phyloP scores from a whole-genome alignment of 1,140 invertebrate species.

The Maconellicoccus hirsutus region DNA sequence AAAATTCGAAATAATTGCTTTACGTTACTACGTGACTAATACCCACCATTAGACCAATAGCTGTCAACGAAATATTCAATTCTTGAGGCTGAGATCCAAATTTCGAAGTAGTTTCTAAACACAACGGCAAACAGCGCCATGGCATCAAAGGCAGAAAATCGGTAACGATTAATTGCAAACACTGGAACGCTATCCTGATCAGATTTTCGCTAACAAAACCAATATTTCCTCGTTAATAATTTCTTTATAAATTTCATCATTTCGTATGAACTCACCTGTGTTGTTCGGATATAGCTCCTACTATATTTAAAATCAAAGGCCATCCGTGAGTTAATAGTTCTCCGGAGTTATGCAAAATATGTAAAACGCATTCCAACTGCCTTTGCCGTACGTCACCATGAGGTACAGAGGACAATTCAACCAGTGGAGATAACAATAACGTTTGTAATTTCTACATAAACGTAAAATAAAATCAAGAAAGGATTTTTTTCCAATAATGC shows the following conservation, averaged over 20 bases:
- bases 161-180: constrained; percentile 90
- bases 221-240: not conserved
- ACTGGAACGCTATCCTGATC: constrained; percentile 88
- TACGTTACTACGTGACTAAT: not conserved
- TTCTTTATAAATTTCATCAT: not conserved
- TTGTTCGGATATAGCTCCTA: constrained; percentile 83
- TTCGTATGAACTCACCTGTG: constrained; percentile 52
- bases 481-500: too few species aligned
- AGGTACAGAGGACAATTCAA: constrained; percentile 74
- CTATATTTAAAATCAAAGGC: constrained; percentile 86
- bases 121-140: constrained; percentile 72
- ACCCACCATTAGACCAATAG: constrained; percentile 85
- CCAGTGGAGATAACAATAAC: constrained; percentile 73
- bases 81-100: constrained; percentile 95
- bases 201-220: constrained; percentile 60
- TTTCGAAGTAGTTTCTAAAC: constrained; percentile 87
- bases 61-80: constrained; percentile 95
- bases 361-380: constrained; percentile 87
- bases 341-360: constrained; percentile 83
- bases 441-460: constrained; percentile 62
- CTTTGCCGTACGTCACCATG: constrained; percentile 88
- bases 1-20: not conserved
- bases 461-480: constrained; percentile 15
- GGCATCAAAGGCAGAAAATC: constrained; percentile 86
- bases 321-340: constrained; percentile 85